A percentile compares a stretch with the other conserved stretches of the same genome.
Conservation (phyloP, 2,888 invertebrate genomes). For the Scaptomyza parva region DNA sequence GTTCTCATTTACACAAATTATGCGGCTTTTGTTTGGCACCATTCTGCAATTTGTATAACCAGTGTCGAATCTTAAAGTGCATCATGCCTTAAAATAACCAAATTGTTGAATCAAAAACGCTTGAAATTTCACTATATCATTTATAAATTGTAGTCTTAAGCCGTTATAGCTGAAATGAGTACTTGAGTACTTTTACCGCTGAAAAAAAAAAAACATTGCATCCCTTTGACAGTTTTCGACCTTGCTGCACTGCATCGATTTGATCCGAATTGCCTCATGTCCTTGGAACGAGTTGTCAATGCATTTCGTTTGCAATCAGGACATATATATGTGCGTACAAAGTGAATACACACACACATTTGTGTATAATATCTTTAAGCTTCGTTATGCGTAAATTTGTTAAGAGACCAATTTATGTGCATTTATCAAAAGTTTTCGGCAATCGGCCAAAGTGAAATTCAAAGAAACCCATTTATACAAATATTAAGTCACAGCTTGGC, state of each 20-base stretch:
- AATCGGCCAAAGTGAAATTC: neutral
- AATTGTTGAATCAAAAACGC: no score
- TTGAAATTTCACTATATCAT: no score
- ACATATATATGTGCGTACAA: neutral
- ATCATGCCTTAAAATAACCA: neutral
- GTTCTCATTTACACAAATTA: slow-evolving; percentile 57
- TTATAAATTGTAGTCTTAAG: no score
- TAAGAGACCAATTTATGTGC: neutral
- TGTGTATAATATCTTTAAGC: neutral
- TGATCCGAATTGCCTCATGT: slow-evolving; percentile 18
- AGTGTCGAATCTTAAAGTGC: slow-evolving; percentile 24
- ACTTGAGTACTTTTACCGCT: no score
- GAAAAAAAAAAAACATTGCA: slow-evolving; percentile 7
- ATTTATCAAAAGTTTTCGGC: slow-evolving; percentile 13
- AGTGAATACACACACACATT: neutral
- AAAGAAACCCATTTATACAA: neutral
- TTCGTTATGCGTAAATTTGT: neutral
- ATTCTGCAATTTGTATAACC: slow-evolving; percentile 37
- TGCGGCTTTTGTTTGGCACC: slow-evolving; percentile 30
- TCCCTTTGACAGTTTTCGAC: slow-evolving; percentile 29
- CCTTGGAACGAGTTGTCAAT: slow-evolving; percentile 13
- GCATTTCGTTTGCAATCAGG: slow-evolving; percentile 16
- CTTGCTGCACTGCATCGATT: slow-evolving; percentile 34
- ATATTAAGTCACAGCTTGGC: no score
- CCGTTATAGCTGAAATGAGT: no score